Conservation (phyloP, 1,140 invertebrate genomes). For the Pinna nobilis region DNA sequence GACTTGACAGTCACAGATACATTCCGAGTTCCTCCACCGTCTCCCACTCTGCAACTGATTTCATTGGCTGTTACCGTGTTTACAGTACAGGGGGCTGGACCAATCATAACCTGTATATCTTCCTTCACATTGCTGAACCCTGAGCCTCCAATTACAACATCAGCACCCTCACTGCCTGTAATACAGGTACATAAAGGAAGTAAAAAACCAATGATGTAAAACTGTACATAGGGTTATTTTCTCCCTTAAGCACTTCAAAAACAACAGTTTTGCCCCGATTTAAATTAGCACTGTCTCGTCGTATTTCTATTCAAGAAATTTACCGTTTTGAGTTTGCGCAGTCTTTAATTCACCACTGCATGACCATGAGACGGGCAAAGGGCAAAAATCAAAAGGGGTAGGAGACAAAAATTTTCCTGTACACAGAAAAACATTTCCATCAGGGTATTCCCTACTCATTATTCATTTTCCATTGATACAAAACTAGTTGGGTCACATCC, state of each 20-base stretch:
- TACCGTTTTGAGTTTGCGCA: too few species aligned
- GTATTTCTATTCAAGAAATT: neutral
- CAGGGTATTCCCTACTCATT: too few species aligned
- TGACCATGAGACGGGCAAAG: too few species aligned
- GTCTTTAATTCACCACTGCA: neutral
- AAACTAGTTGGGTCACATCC: too few species aligned
- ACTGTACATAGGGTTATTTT: too few species aligned
- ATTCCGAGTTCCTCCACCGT: constrained; percentile 52
- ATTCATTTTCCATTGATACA: too few species aligned
- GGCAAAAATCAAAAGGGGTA: too few species aligned
- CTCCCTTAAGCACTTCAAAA: neutral
- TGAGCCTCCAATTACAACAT: constrained; percentile 49
- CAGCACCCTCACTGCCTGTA: neutral
- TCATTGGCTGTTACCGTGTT: constrained; percentile 27
- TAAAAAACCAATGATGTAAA: neutral
- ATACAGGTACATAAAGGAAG: neutral
- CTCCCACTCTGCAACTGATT: constrained; percentile 44
- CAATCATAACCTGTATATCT: constrained; percentile 54
- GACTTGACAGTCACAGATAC: constrained; percentile 55
- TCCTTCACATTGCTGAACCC: constrained; percentile 40
- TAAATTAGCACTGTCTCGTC: neutral
- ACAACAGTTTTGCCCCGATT: neutral
- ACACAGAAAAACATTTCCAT: too few species aligned
- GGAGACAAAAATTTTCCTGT: too few species aligned
- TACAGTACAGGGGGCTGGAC: constrained; percentile 43